These are phyloP conservation scores for Atta cephalotes DNA, from an alignment of 1,140 invertebrate genomes.

Conservation along the genomic window DNA sequence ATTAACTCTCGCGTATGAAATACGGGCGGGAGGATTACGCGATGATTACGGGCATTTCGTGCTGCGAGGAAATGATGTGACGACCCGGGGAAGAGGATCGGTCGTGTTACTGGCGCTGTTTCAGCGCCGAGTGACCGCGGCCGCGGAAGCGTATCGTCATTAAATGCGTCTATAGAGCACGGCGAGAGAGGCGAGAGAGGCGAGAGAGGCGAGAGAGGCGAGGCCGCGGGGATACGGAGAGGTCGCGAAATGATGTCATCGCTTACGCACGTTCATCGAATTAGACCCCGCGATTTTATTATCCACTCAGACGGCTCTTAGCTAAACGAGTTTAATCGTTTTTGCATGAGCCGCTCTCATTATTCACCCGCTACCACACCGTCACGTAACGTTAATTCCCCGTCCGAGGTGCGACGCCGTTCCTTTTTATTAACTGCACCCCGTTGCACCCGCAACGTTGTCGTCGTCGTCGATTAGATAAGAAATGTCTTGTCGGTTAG, in stretches of 20 bases:
- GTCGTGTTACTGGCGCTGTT: constrained; percentile 26
- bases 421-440: constrained; percentile 40
- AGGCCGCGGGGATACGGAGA: background rate
- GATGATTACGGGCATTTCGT: too few species aligned
- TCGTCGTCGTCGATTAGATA: background rate
- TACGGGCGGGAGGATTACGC: background rate
- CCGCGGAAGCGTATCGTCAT: constrained; percentile 55
- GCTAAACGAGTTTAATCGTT: constrained; percentile 59
- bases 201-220: background rate
- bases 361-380: constrained; percentile 38
- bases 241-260: constrained; percentile 62
- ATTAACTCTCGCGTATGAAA: background rate
- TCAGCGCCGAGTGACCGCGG: constrained; percentile 40
- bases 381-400: constrained; percentile 51
- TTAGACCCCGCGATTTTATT: constrained; percentile 62
- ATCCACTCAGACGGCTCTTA: constrained; percentile 53
- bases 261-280: constrained; percentile 63
- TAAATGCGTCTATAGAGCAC: constrained; percentile 7
- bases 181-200: background rate
- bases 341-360: constrained; percentile 58
- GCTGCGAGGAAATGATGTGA: background rate
- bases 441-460: background rate
- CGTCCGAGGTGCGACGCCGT: constrained; percentile 21
- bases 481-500: constrained; percentile 24
- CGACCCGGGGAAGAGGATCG: background rate